These are phyloP conservation scores for Gobio gobio DNA, from an alignment of 2,113 vertebrate genomes.

Conservation along the genomic window DNA sequence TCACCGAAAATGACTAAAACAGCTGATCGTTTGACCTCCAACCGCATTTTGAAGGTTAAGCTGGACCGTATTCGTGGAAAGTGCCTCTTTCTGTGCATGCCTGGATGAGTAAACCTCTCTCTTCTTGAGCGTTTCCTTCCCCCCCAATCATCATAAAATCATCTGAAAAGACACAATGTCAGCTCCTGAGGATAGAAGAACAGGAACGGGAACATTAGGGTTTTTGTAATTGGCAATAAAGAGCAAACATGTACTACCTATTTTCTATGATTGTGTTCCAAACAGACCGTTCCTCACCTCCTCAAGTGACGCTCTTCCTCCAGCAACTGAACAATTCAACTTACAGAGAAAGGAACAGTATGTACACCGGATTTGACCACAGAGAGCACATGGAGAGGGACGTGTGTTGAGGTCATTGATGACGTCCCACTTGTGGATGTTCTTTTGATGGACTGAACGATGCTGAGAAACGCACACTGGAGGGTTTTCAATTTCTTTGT, in stretches of 20 bases:
- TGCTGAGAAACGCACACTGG: conserved; percentile 22
- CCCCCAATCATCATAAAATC: background rate
- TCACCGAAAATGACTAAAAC: background rate
- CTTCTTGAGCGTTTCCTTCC: background rate
- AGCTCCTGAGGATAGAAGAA: background rate
- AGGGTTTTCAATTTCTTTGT: conserved; percentile 15
- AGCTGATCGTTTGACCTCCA: background rate
- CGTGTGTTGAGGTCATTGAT: conserved; percentile 17
- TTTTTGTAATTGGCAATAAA: conserved; percentile 45
- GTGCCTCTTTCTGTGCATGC: background rate
- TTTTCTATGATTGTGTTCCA: conserved; percentile 38
- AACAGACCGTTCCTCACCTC: conserved; percentile 38
- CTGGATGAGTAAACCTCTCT: background rate
- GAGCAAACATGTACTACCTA: conserved; percentile 47
- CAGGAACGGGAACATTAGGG: conserved; percentile 17
- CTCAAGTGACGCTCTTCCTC: conserved; percentile 17
- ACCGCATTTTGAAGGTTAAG: background rate
- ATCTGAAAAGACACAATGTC: background rate
- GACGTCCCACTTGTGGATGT: conserved; percentile 14
- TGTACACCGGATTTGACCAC: background rate
- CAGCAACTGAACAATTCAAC: background rate
- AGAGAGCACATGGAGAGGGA: background rate
- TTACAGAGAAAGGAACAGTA: conserved; percentile 26
- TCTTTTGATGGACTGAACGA: conserved; percentile 4
- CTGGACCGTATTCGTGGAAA: conserved; percentile 13